Percentiles rank a stretch among this genome's conserved stretches.
Conservation (phyloP, 2,113 vertebrate genomes). For the Seriola aureovittata region DNA sequence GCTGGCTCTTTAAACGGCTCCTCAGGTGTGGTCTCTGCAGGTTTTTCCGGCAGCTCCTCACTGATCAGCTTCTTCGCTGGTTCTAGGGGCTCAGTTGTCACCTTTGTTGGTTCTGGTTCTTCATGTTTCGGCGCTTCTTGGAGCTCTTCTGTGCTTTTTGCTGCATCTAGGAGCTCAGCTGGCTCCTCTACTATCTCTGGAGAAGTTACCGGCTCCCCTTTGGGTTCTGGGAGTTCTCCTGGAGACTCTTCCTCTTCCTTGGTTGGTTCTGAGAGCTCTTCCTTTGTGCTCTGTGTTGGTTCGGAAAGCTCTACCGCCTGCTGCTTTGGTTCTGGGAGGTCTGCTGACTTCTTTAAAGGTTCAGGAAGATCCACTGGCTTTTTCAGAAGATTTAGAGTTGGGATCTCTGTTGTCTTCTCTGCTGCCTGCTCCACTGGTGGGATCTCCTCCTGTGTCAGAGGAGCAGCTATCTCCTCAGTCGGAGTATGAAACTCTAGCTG, state of each 20-base stretch:
- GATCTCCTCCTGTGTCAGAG: slow-evolving; percentile 46
- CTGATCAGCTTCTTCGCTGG: slow-evolving; percentile 27
- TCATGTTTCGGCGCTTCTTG: slow-evolving; percentile 28
- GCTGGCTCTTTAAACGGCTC: slow-evolving; percentile 23
- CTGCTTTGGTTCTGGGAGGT: slow-evolving; percentile 38
- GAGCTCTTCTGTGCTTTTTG: slow-evolving; percentile 9
- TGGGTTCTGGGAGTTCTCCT: slow-evolving; percentile 18
- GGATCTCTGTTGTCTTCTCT: slow-evolving; percentile 39
- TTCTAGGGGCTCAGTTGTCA: slow-evolving; percentile 16
- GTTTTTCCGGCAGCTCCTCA: slow-evolving; percentile 44
- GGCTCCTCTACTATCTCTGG: background rate
- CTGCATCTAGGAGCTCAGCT: background rate
- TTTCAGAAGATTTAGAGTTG: slow-evolving; percentile 18
- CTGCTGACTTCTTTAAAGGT: slow-evolving; percentile 40
- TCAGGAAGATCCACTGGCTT: slow-evolving; percentile 52
- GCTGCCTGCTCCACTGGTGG: slow-evolving; percentile 15
- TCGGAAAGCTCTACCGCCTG: background rate
- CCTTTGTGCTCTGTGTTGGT: slow-evolving; percentile 26
- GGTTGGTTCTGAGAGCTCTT: slow-evolving; percentile 28
- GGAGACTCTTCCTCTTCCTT: slow-evolving; percentile 27
- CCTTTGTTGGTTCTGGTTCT: slow-evolving; percentile 35
- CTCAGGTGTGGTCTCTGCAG: slow-evolving; percentile 20
- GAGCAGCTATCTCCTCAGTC: slow-evolving; percentile 70
- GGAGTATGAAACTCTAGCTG: slow-evolving; percentile 78
- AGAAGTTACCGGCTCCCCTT: background rate